A percentile compares a stretch with the other conserved stretches of the same genome.
phyloP scores from a whole-genome alignment of 2,888 invertebrate species.

The Epinotia demarniana region DNA sequence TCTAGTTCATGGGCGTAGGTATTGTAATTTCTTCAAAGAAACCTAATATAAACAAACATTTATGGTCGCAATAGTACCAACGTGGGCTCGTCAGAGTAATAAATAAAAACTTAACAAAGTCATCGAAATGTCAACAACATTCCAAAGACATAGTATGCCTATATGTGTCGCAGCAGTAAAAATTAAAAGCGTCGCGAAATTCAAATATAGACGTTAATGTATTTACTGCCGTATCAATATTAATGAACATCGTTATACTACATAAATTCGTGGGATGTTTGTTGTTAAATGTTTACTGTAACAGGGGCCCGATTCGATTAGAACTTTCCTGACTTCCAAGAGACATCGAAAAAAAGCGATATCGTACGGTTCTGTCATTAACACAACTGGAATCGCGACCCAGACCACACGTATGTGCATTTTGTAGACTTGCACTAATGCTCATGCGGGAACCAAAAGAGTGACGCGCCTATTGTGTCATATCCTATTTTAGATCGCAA shows the following conservation, averaged over 20 bases:
- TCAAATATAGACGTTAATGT: slow-evolving; percentile 21
- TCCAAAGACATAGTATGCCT: not conserved
- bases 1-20: too few species aligned
- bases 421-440: slow-evolving; percentile 28
- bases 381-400: not conserved
- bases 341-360: not conserved
- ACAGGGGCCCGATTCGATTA: too few species aligned
- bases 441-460: slow-evolving; percentile 59
- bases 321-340: too few species aligned
- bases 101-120: slow-evolving; percentile 2
- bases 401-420: not conserved
- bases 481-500: slow-evolving; percentile 77
- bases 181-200: slow-evolving; percentile 19
- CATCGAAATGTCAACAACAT: not conserved
- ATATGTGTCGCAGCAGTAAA: not conserved
- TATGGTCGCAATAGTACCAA: not conserved
- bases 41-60: not conserved
- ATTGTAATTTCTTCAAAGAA: not conserved
- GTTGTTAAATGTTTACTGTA: not conserved
- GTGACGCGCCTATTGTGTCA: slow-evolving; percentile 71
- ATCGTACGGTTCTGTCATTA: not conserved
- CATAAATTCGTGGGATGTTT: slow-evolving; percentile 17
- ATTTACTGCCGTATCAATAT: slow-evolving; percentile 17
- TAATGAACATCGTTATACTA: slow-evolving; percentile 1
- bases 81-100: not conserved